These are phyloP conservation scores for Oncopeltus fasciatus DNA, from an alignment of 1,140 invertebrate genomes.

Conservation along the genomic window DNA sequence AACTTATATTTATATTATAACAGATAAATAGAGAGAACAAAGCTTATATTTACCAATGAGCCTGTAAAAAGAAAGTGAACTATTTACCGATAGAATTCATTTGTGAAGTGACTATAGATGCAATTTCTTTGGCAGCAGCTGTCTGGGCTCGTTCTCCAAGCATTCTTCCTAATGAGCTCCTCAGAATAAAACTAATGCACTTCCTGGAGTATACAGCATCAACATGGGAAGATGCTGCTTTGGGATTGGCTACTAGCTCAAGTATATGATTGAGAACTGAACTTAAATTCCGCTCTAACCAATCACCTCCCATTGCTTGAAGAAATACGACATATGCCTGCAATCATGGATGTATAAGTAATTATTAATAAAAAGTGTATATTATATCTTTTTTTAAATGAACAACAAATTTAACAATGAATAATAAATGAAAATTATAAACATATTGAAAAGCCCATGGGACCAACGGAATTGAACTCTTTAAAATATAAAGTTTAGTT, in stretches of 20 bases:
- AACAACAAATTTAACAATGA: not conserved
- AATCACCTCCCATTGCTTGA: constrained; percentile 78
- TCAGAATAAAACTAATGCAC: constrained; percentile 90
- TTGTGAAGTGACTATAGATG: constrained; percentile 80
- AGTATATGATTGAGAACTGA: constrained; percentile 75
- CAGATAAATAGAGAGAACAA: too few relatives aligned
- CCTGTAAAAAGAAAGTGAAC: not conserved
- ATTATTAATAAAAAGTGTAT: constrained; percentile 4
- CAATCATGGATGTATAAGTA: too few relatives aligned
- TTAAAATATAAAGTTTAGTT: too few relatives aligned
- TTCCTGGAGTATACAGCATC: constrained; percentile 96
- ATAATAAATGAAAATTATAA: too few relatives aligned
- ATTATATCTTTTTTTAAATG: not conserved
- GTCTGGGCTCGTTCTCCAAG: constrained; percentile 93
- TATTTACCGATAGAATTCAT: constrained; percentile 72
- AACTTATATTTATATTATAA: not conserved
- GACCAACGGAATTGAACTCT: too few relatives aligned
- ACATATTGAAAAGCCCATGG: too few relatives aligned
- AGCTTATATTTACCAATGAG: too few relatives aligned
- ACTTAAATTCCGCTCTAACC: constrained; percentile 85
- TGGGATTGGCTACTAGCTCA: constrained; percentile 84
- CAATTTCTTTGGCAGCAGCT: constrained; percentile 86
- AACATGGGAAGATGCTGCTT: constrained; percentile 84
- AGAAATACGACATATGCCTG: constrained; percentile 89
- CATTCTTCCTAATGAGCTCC: constrained; percentile 71